Evolutionary conservation across 2,113 vertebrate genomes (phyloP), one percentile per base, ranked within the genome.

Genomic region (Progne subis): DNA sequence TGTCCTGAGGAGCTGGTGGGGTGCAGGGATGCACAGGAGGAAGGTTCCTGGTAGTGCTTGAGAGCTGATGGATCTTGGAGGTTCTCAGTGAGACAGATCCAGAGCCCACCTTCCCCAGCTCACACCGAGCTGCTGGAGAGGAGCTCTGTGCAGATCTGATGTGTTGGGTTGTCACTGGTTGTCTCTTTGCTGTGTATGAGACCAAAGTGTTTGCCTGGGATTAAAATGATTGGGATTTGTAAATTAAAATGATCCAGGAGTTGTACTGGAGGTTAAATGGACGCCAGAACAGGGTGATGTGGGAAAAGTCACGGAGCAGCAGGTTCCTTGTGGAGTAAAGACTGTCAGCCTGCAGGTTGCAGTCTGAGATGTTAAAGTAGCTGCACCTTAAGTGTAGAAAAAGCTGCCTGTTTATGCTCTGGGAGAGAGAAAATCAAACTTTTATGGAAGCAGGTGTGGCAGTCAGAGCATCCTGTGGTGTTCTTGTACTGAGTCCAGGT

Each of bases 121-220:
- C 2, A 0, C 14, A 1, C 6, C 0, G 5, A 15, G 60, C 3
- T 23, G 28, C 43, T 31, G 14, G 16, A 17, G 81, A 29, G 60
- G 8, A 59, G 41, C 63, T 61, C 60, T 68, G 69, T 3, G 6
- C 46, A 32, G 8, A 20, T 0, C 29, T 4, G 59, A 2, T 15
- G 32, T 26, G 32, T 13, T 82, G 57, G 83, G 10, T 53, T 74
- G 20, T 12, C 2, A 59, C 0, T 9, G 37, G 7, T 24, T 9
- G 20, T 14, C 37, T 14, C 37, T 5, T 52, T 28, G 12, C 18
- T 56, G 8, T 25, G 0, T 18, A 9, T 37, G 74, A 81, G 63
- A 72, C 19, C 46, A 20, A 4, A 50, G 37, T 0, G 2, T 49
- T 78, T 69, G 61, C 5, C 23, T 57, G 52, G 43, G 25, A 7